Conservation (phyloP, 2,888 invertebrate species). For the Priocnemis perturbator region DNA sequence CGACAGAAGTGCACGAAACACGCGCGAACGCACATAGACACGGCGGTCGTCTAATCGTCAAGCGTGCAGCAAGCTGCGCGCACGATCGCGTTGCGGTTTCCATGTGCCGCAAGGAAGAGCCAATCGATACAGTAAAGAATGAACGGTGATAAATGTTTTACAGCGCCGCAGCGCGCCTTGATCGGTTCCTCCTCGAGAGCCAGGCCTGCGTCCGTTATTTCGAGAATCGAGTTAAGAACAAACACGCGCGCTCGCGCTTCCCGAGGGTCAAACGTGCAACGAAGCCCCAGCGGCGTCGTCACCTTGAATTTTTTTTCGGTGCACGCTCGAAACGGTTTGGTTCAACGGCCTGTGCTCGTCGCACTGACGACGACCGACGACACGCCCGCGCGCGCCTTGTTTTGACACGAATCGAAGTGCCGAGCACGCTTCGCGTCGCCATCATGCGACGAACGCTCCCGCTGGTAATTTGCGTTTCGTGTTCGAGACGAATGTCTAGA, state of each 20-base stretch:
- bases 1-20: no score
- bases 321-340: conserved; percentile 44
- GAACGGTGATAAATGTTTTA: no score
- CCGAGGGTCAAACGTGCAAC: conserved; percentile 21
- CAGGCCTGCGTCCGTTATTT: conserved; percentile 33
- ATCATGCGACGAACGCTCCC: neutral
- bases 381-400: conserved; percentile 18
- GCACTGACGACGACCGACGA: neutral
- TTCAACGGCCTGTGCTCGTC: conserved; percentile 43
- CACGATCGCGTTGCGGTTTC: no score
- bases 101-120: no score
- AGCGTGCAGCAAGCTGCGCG: no score
- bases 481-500: no score
- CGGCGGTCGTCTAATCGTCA: no score
- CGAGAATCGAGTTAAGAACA: conserved; percentile 20
- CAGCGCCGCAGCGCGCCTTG: neutral
- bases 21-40: no score
- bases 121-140: no score
- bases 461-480: no score
- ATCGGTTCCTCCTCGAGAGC: neutral
- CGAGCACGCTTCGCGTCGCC: conserved; percentile 7
- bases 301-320: conserved; percentile 51
- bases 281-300: conserved; percentile 16
- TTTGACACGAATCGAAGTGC: conserved; percentile 7
- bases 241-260: neutral